Percentiles rank a stretch among this genome's conserved stretches.
Evolutionary conservation across 1,140 invertebrate species (phyloP).

Genomic region (Cyclina sinensis): DNA sequence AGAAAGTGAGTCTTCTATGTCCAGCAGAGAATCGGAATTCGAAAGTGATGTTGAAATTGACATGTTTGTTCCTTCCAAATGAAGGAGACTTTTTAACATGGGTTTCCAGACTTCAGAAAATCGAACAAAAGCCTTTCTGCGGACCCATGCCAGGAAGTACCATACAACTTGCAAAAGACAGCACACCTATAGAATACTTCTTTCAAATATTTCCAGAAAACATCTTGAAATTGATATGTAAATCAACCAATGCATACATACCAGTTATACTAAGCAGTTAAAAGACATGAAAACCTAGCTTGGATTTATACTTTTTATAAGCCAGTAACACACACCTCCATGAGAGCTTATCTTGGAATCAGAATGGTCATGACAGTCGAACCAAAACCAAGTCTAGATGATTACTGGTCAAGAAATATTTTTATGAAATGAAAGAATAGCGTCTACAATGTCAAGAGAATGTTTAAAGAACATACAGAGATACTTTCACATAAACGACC

Average conservation of each 20-base stretch:
- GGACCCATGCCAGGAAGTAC: not conserved
- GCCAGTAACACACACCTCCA: not conserved
- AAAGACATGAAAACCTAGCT: not conserved
- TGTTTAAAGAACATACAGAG: not conserved
- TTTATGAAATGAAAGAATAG: conserved; percentile 24
- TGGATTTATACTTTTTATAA: not conserved
- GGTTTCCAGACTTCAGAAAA: not conserved
- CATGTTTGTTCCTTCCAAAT: no score
- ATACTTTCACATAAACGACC: conserved; percentile 47
- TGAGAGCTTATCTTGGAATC: conserved; percentile 17
- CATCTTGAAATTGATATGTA: not conserved
- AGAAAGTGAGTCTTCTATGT: no score
- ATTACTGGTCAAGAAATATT: conserved; percentile 31
- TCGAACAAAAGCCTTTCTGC: not conserved
- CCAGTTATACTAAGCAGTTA: not conserved
- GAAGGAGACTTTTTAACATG: no score
- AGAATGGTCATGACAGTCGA: not conserved
- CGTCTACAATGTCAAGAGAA: conserved; percentile 15
- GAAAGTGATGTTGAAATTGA: no score
- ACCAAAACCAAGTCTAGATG: not conserved
- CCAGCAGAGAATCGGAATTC: no score
- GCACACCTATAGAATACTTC: not conserved
- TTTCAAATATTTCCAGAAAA: conserved; percentile 10
- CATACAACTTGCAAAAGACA: not conserved
- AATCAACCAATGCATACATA: conserved; percentile 19